phyloP scores from a whole-genome alignment of 2,888 invertebrate genomes.

The Melieria picta region DNA sequence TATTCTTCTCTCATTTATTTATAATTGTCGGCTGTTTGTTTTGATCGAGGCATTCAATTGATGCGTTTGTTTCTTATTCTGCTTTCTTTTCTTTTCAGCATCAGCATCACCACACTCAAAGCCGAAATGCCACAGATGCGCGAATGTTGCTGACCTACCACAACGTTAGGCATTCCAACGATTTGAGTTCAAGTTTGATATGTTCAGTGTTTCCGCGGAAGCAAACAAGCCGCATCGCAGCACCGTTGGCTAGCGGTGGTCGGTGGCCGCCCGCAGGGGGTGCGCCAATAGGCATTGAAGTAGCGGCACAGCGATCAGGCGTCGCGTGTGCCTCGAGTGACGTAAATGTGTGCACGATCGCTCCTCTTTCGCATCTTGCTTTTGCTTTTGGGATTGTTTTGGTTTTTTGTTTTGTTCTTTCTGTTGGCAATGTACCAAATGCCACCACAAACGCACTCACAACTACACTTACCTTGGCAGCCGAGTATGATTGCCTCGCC shows the following conservation, averaged over 20 bases:
- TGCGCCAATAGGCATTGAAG: background rate
- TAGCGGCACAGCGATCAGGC: constrained; percentile 23
- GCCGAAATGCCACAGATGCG: background rate
- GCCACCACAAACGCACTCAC: constrained; percentile 14
- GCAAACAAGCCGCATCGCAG: constrained; percentile 10
- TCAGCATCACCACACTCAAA: too few species aligned
- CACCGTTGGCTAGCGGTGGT: too few species aligned
- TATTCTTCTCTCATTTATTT: too few species aligned
- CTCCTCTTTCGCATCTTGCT: constrained; percentile 18
- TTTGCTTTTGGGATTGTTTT: constrained; percentile 17
- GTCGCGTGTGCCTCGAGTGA: constrained; percentile 33
- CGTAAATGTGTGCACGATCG: constrained; percentile 14
- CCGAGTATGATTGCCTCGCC: constrained; percentile 79
- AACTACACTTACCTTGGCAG: constrained; percentile 73
- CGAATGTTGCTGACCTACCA: constrained; percentile 58
- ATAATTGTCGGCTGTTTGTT: constrained; percentile 44
- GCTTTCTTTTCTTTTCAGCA: too few species aligned
- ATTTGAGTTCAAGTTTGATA: constrained; percentile 61
- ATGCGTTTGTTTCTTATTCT: background rate
- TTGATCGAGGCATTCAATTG: constrained; percentile 49
- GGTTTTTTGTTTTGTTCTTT: constrained; percentile 23
- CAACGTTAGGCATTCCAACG: constrained; percentile 52
- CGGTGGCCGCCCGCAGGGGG: background rate
- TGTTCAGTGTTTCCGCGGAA: constrained; percentile 31
- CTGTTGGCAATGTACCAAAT: constrained; percentile 44